Conservation (phyloP, 1,140 invertebrate genomes). For the Lepidurus arcticus region DNA sequence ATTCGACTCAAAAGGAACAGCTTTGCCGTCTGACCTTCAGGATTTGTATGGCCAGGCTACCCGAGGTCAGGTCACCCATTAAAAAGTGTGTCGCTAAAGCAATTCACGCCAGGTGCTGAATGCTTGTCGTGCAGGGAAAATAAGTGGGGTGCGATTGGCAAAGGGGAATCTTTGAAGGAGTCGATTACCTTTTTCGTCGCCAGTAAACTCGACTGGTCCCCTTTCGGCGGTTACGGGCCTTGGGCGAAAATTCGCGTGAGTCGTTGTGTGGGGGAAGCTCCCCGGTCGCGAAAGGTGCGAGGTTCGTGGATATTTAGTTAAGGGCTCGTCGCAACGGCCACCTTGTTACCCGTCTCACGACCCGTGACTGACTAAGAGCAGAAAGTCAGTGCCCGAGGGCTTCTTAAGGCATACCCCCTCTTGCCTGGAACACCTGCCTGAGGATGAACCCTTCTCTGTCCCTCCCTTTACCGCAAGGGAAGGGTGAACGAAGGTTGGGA, state of each 20-base stretch:
- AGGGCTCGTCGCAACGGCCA: background rate
- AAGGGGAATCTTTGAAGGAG: background rate
- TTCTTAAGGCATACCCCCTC: background rate
- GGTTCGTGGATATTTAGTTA: constrained; percentile 2
- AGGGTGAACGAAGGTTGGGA: background rate
- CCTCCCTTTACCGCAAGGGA: background rate
- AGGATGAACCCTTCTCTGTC: background rate
- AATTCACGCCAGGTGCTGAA: background rate
- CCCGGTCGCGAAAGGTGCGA: background rate
- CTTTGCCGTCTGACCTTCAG: too few relatives aligned
- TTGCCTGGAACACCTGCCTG: background rate
- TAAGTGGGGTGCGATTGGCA: background rate
- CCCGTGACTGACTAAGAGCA: constrained; percentile 3
- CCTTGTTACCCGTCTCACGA: background rate
- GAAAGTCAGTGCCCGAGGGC: constrained; percentile 8
- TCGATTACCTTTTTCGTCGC: background rate
- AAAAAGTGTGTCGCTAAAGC: background rate
- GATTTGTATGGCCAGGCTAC: background rate
- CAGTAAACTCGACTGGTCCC: background rate
- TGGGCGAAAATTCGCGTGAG: background rate
- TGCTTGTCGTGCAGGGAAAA: background rate
- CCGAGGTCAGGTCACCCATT: background rate
- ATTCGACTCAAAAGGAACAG: too few relatives aligned
- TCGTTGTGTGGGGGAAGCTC: background rate
- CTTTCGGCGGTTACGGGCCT: background rate